Evolutionary conservation across 2,797 vertebrate species (phyloP).

Genomic region (Phrynocephalus forsythii): DNA sequence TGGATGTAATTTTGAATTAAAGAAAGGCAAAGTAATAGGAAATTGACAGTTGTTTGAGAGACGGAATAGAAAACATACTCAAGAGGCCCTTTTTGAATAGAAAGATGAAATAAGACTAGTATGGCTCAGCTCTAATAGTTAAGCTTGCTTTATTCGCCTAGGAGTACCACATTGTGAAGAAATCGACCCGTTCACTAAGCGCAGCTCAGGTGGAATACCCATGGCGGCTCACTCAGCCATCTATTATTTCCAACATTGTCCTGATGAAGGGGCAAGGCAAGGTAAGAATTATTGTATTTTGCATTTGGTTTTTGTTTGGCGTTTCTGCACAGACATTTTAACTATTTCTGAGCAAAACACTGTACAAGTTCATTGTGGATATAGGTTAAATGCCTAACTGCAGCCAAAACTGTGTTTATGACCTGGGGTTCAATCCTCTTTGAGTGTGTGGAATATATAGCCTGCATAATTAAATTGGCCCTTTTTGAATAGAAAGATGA

Average conservation of each 20-base stretch:
- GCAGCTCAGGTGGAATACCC: slow-evolving; percentile 96
- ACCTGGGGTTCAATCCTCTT: too few relatives aligned
- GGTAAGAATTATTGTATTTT: not conserved
- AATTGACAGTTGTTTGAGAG: not conserved
- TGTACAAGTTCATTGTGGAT: too few relatives aligned
- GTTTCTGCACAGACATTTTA: too few relatives aligned
- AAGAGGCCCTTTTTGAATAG: not conserved
- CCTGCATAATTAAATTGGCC: too few relatives aligned
- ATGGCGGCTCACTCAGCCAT: slow-evolving; percentile 95
- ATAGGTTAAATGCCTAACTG: too few relatives aligned
- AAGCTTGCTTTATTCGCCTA: slow-evolving; percentile 64
- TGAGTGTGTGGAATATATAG: too few relatives aligned
- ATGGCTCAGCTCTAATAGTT: not conserved
- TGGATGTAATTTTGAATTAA: not conserved
- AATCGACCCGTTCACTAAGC: slow-evolving; percentile 94
- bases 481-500: too few relatives aligned
- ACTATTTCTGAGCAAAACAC: too few relatives aligned
- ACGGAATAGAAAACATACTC: not conserved
- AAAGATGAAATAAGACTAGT: not conserved
- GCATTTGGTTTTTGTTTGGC: too few relatives aligned
- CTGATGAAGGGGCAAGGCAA: slow-evolving; percentile 96
- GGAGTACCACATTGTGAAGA: slow-evolving; percentile 95
- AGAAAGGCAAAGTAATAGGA: not conserved
- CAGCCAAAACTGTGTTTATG: too few relatives aligned
- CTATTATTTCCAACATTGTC: slow-evolving; percentile 97